Conservation (phyloP, 2,888 invertebrate species). For the Rhagonycha fulva region DNA sequence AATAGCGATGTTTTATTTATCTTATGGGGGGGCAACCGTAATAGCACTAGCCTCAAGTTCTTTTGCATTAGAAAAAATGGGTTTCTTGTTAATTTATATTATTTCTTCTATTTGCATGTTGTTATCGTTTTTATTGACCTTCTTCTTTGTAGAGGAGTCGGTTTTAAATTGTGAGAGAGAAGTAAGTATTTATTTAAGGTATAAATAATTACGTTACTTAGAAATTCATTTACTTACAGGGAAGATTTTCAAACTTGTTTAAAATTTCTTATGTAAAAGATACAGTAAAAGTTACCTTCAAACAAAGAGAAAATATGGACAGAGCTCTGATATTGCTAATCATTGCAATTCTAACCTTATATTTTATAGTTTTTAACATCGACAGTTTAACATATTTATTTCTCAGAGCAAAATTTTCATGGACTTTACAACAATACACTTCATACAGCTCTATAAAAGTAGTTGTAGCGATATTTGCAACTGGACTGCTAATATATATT, state of each 20-base stretch:
- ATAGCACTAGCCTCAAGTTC: slow-evolving; percentile 65
- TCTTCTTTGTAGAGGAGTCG: slow-evolving; percentile 60
- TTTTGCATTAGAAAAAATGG: slow-evolving; percentile 59
- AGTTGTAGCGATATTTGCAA: slow-evolving; percentile 60
- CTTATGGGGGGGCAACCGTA: slow-evolving; percentile 65
- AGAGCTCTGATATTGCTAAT: slow-evolving; percentile 59
- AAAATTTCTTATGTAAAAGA: neutral
- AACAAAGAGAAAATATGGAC: slow-evolving; percentile 60
- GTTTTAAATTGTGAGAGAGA: slow-evolving; percentile 34
- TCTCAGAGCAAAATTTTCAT: slow-evolving; percentile 65
- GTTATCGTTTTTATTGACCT: slow-evolving; percentile 57
- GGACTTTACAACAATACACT: slow-evolving; percentile 67
- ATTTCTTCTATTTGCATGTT: slow-evolving; percentile 54
- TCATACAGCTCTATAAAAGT: slow-evolving; percentile 60
- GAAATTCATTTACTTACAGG: neutral
- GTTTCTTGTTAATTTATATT: slow-evolving; percentile 60
- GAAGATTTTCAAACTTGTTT: neutral
- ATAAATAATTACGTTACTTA: neutral
- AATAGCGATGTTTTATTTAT: slow-evolving; percentile 66
- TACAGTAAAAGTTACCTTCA: slow-evolving; percentile 57
- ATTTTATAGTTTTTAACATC: slow-evolving; percentile 43
- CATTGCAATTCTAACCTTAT: slow-evolving; percentile 50
- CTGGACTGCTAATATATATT: slow-evolving; percentile 61
- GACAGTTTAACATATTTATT: slow-evolving; percentile 60
- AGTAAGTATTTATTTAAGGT: neutral